Conservation (phyloP, 1,140 invertebrate species). For the Drosophila bifasciata region DNA sequence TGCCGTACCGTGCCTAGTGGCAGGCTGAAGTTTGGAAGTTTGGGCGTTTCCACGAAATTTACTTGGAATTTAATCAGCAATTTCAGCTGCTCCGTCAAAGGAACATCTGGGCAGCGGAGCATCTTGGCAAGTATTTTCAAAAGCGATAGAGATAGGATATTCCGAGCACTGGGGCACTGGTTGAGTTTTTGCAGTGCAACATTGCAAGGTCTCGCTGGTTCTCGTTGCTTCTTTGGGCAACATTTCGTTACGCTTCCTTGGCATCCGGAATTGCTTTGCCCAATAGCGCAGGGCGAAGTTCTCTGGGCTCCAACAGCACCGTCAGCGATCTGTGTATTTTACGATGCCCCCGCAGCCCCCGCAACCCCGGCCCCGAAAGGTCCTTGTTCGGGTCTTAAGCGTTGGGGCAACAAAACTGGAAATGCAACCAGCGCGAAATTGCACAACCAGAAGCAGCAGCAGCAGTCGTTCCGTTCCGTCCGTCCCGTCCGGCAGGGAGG, state of each 20-base stretch:
- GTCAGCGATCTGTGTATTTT: slow-evolving; percentile 78
- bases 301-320: slow-evolving; percentile 70
- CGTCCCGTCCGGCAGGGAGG: neutral
- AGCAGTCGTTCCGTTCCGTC: slow-evolving; percentile 5
- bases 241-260: slow-evolving; percentile 71
- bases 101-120: slow-evolving; percentile 4
- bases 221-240: slow-evolving; percentile 47
- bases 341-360: slow-evolving; percentile 41
- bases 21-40: slow-evolving; percentile 7
- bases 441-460: slow-evolving; percentile 44
- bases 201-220: slow-evolving; percentile 31
- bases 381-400: slow-evolving; percentile 43
- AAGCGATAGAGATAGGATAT: neutral
- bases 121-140: slow-evolving; percentile 12
- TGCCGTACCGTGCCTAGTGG: slow-evolving; percentile 16
- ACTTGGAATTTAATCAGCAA: slow-evolving; percentile 53
- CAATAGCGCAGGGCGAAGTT: slow-evolving; percentile 74
- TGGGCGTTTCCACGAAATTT: slow-evolving; percentile 49
- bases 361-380: neutral
- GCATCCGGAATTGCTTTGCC: slow-evolving; percentile 66
- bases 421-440: slow-evolving; percentile 80
- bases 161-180: neutral
- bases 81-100: slow-evolving; percentile 12
- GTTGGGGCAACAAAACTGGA: slow-evolving; percentile 69
- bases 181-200: slow-evolving; percentile 57